Conservation (phyloP, 1,140 invertebrate genomes). For the Mylabris phalerata region DNA sequence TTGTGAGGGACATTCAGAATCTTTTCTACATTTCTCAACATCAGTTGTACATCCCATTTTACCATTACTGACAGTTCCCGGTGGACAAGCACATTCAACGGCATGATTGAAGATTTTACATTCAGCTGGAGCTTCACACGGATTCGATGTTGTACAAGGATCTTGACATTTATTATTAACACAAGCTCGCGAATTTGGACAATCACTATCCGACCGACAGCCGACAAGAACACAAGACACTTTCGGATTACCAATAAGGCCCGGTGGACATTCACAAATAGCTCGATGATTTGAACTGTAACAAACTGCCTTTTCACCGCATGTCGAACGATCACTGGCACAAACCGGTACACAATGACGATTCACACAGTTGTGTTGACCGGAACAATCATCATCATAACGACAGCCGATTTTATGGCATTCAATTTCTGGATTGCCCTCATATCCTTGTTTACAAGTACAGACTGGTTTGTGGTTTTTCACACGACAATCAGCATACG, state of each 20-base stretch:
- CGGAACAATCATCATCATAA: slow-evolving; percentile 66
- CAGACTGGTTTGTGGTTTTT: slow-evolving; percentile 78
- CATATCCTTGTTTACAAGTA: slow-evolving; percentile 69
- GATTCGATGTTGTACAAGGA: slow-evolving; percentile 60
- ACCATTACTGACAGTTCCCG: slow-evolving; percentile 63
- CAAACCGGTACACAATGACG: slow-evolving; percentile 73
- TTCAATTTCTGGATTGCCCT: slow-evolving; percentile 71
- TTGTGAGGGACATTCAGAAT: slow-evolving; percentile 75
- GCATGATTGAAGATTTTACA: slow-evolving; percentile 71
- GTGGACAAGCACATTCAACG: slow-evolving; percentile 69
- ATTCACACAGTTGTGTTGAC: slow-evolving; percentile 69
- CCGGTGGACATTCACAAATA: slow-evolving; percentile 72
- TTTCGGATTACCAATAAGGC: slow-evolving; percentile 73
- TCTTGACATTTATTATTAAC: slow-evolving; percentile 71
- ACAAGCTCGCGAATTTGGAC: slow-evolving; percentile 67
- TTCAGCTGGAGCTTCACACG: slow-evolving; percentile 62
- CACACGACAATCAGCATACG: slow-evolving; percentile 72
- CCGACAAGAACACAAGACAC: slow-evolving; percentile 66
- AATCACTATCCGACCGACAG: slow-evolving; percentile 68
- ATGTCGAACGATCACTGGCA: slow-evolving; percentile 48
- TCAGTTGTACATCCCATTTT: slow-evolving; percentile 58
- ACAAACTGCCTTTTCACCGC: slow-evolving; percentile 54
- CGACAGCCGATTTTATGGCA: slow-evolving; percentile 68
- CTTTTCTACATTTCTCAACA: slow-evolving; percentile 60
- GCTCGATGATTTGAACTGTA: slow-evolving; percentile 70